These are phyloP conservation scores for Platynereis dumerilii DNA, from an alignment of 2,888 invertebrate species.

Conservation along the genomic window DNA sequence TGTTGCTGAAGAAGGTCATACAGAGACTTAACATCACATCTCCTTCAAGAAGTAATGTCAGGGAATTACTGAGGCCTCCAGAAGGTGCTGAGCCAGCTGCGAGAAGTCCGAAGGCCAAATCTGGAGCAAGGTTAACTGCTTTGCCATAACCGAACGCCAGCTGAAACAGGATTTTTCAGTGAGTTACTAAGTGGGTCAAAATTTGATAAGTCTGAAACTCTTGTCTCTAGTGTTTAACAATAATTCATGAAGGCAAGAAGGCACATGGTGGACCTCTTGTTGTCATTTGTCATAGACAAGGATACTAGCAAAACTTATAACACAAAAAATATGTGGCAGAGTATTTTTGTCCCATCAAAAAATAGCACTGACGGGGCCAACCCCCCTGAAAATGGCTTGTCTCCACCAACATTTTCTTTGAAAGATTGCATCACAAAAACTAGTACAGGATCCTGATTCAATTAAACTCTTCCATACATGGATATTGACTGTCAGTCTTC, in stretches of 20 bases:
- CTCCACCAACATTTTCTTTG: too few species aligned
- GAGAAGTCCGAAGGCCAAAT: constrained; percentile 16
- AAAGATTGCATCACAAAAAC: too few species aligned
- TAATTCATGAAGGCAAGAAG: background rate
- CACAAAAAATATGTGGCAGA: background rate
- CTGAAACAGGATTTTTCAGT: constrained; percentile 24
- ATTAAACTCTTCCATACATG: too few species aligned
- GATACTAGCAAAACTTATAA: background rate
- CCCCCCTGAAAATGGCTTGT: too few species aligned
- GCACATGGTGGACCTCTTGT: background rate
- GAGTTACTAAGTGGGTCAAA: too few species aligned
- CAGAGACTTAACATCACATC: constrained; percentile 16
- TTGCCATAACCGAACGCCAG: constrained; percentile 21
- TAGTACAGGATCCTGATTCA: too few species aligned
- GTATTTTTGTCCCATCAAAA: background rate
- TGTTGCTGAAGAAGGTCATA: constrained; percentile 10
- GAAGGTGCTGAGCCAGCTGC: constrained; percentile 8
- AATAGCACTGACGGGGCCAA: too few species aligned
- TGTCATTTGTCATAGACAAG: background rate
- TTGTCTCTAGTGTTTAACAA: background rate
- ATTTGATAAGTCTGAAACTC: too few species aligned
- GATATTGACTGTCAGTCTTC: too few species aligned
- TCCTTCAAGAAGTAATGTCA: constrained; percentile 16
- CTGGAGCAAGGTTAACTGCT: constrained; percentile 33
- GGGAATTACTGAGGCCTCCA: constrained; percentile 17